Base-by-base conservation (phyloP, 2,797 vertebrate species). In the Mionectes olivaceus region DNA sequence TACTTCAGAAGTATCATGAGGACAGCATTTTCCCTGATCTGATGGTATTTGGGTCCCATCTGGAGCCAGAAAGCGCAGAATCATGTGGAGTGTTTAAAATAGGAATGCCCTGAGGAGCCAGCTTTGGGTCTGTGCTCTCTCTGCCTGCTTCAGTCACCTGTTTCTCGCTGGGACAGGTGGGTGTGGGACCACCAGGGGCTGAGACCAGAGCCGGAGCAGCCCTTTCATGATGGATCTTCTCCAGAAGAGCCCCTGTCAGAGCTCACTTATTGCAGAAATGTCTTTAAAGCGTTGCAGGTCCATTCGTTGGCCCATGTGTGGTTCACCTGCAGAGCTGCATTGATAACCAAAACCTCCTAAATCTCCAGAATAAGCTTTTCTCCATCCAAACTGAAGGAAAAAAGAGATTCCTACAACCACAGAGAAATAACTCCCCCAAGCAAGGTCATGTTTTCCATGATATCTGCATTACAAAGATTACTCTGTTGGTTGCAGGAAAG, bases 61-160 rank as follows among this genome's bases (percentile, higher is more conserved):
- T 95, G 86, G 50, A 92, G 73, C 46, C 94, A 88, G 80, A 90
- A 92, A 92, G 17, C 61, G 59, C 92, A 76, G 79, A 53, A 80
- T 93, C 75, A 56, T 1, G 1, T 55, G 69, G 41, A 60, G 10
- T 5, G 0, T 92, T 88, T 83, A 87, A 93, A 94, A 73, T 13
- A 85, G 53, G 69, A 83, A 59, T 27, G 73, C 33, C 75, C 44
- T 0, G 2, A 92, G 75, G 21, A 93, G 19, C 19, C 83, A 80
- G 15, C 60, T 83, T 43, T 25, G 16, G 14, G 49, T 77, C 63
- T 56, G 30, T 65, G 30, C 18, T 75, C 19, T 10, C 24, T 57
- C 9, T 55, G 85, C 57, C 57, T 28, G 0, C 69, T 55, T 35
- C 9, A 5, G 3, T 69, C 61, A 37, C 33, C 24, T 82, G 10